Conservation (phyloP, 2,113 vertebrate genomes). For the Cyanoramphus novaezelandiae region DNA sequence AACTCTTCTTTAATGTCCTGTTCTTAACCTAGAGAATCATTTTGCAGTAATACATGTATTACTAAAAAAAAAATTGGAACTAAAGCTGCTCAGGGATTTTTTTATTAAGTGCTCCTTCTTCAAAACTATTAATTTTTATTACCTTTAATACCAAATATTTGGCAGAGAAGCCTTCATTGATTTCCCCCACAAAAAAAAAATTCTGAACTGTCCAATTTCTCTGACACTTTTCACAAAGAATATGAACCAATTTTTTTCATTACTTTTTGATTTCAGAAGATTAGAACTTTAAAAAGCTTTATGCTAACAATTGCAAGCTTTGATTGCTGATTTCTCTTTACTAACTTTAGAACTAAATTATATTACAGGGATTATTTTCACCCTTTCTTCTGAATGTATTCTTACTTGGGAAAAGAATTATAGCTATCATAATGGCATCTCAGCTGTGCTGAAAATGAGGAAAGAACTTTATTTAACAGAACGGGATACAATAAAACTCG, state of each 20-base stretch:
- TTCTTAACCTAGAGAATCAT: background rate
- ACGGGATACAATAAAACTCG: background rate
- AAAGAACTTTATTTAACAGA: background rate
- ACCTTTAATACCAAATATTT: background rate
- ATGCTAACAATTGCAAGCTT: background rate
- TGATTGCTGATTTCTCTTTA: background rate
- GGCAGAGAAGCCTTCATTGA: background rate
- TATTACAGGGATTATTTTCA: background rate
- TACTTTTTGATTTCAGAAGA: background rate
- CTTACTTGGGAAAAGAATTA: background rate
- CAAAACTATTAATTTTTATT: background rate
- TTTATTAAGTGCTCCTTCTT: background rate
- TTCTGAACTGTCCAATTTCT: background rate
- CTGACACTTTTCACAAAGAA: background rate
- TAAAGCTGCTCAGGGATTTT: background rate
- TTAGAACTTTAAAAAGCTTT: background rate
- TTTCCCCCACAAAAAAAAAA: background rate
- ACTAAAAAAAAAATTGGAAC: background rate
- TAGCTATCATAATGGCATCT: background rate
- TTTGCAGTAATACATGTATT: background rate
- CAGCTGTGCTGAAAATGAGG: background rate
- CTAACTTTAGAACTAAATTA: background rate
- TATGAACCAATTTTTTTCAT: background rate
- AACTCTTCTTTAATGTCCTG: background rate
- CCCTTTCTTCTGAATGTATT: background rate